Conservation (phyloP, 2,113 vertebrate genomes). For the Rana temporaria region DNA sequence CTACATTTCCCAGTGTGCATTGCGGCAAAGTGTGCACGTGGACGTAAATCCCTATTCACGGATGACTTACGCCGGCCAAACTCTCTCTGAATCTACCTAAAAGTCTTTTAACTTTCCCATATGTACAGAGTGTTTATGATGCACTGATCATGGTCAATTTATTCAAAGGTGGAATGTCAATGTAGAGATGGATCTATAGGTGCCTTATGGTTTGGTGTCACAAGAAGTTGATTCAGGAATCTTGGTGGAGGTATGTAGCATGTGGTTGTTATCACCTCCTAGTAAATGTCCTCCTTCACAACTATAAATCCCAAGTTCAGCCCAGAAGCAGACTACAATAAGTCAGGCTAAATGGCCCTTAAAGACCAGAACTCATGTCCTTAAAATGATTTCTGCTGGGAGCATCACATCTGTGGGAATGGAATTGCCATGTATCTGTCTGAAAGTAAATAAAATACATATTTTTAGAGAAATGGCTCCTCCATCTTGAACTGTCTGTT, state of each 20-base stretch:
- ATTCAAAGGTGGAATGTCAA: too few species aligned
- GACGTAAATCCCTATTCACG: too few species aligned
- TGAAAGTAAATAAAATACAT: conserved; percentile 22
- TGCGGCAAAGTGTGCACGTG: too few species aligned
- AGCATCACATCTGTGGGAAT: neutral
- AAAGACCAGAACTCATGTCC: conserved; percentile 1
- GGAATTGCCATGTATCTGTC: conserved; percentile 34
- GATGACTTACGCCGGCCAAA: too few species aligned
- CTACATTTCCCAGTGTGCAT: too few species aligned
- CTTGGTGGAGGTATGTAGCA: conserved; percentile 1
- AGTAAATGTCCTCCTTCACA: conserved; percentile 27
- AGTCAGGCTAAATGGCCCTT: conserved; percentile 31
- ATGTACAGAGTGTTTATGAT: too few species aligned
- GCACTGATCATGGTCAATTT: too few species aligned
- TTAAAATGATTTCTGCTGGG: neutral
- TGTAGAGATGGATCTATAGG: too few species aligned
- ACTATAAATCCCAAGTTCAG: conserved; percentile 18
- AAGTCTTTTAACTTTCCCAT: too few species aligned
- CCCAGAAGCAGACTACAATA: conserved; percentile 25
- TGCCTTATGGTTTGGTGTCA: too few species aligned
- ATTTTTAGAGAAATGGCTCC: neutral
- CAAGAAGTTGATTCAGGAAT: neutral
- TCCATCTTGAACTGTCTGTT: conserved; percentile 28
- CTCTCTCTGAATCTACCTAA: too few species aligned
- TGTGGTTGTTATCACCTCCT: conserved; percentile 42